These are phyloP conservation scores for Cordilura impudica DNA, from an alignment of 2,888 invertebrate species.

Conservation along the genomic window DNA sequence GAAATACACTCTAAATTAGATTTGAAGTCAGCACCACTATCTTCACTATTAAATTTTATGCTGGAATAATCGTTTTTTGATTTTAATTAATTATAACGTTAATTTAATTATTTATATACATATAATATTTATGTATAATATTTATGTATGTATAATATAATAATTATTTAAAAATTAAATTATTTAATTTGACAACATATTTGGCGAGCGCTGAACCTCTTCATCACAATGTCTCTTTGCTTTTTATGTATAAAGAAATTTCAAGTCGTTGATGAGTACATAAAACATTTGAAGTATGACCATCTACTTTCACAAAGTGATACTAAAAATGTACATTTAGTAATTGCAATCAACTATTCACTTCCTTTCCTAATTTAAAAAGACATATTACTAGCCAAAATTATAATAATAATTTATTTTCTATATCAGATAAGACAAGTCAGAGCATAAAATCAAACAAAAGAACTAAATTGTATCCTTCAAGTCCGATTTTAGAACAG, in stretches of 20 bases:
- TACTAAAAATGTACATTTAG: slow-evolving; percentile 1
- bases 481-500: slow-evolving; percentile 1
- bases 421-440: neutral
- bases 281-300: slow-evolving; percentile 1
- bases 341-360: slow-evolving; percentile 1
- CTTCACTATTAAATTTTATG: slow-evolving; percentile 1
- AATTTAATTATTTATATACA: slow-evolving; percentile 1
- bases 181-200: slow-evolving; percentile 1
- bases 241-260: slow-evolving; percentile 1
- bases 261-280: slow-evolving; percentile 1
- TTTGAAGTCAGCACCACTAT: neutral
- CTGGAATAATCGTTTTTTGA: neutral
- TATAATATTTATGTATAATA: slow-evolving; percentile 1
- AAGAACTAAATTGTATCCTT: neutral
- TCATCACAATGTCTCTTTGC: neutral
- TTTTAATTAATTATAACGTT: neutral
- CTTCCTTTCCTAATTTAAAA: slow-evolving; percentile 1
- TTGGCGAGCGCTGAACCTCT: neutral
- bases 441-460: slow-evolving; percentile 1
- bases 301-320: slow-evolving; percentile 1
- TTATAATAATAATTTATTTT: slow-evolving; percentile 1
- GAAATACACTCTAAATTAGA: slow-evolving; percentile 23
- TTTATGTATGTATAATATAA: too few species aligned
- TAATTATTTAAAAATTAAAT: neutral
- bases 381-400: neutral